Evolutionary conservation across 2,797 vertebrate genomes (phyloP), one percentile per base, ranked within the genome.

Genomic region (Chaetodon trifasciatus): DNA sequence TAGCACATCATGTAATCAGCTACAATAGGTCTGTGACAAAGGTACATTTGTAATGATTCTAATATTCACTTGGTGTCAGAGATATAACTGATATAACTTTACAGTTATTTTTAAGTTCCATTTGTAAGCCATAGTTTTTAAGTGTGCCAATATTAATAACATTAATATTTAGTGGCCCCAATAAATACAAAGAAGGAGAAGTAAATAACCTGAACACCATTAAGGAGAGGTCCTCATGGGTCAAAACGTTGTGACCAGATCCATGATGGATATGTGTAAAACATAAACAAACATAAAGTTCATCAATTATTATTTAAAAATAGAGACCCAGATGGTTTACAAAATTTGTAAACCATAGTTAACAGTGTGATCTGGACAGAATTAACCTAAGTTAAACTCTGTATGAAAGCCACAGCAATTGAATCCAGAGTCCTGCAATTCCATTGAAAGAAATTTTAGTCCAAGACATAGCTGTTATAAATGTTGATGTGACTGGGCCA

Each of bases 1-100:
- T 1, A 87, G 62, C 40, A 64, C 65, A 78, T 73, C 23, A 66
- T 70, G 35, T 77, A 70, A 75, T 79, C 62, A 39, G 28, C 39
- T 50, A 15, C 32, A 72, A 44, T 46, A 72, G 11, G 32, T 78
- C 19, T 73, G 52, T 53, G 46, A 61, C 23, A 73, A 84, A 24
- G 21, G 4, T 8, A 39, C 6, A 52, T 69, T 66, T 57, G 1
- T 68, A 11, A 78, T 49, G 37, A 37, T 60, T 58, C 19, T 44
- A 28, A 67, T 71, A 71, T 70, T 63, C 23, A 70, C 12, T 58
- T 74, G 46, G 19, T 50, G 49, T 78, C 40, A 56, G 5, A 55
- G 19, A 39, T 60, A 65, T 70, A 13, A 40, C 16, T 76, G 46
- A 44, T 53, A 28, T 35, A 65, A 56, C 35, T 28, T 65, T 55